Base-by-base conservation (phyloP, 2,113 vertebrate species). In the Oxyruncus cristatus region DNA sequence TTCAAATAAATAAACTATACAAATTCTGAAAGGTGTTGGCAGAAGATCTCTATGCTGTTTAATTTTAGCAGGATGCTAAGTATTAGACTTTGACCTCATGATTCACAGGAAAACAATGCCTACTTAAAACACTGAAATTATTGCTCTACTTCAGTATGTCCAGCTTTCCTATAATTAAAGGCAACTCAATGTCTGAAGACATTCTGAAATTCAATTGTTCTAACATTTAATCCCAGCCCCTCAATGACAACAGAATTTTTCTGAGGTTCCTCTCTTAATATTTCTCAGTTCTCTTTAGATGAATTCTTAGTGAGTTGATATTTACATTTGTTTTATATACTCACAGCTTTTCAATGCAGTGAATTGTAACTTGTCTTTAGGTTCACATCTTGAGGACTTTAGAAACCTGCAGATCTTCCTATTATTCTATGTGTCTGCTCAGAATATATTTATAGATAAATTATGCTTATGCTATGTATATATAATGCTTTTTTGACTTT, bases 41-140 rank as follows among this genome's bases (percentile, higher is more conserved):
- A 89, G 73, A 66, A 91, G 87, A 89, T 24, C 53, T 72, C 68
- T 41, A 67, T 2, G 4, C 19, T 81, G 55, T 75, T 91, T 72
- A 75, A 82, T 94, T 95, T 91, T 91, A 93, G 80, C 59, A 89
- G 52, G 39, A 81, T 56, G 72, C 22, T 74, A 74, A 71, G 19
- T 85, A 84, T 88, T 63, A 94, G 24, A 80, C 35, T 62, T 39
- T 83, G 63, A 80, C 85, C 63, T 73, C 47, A 80, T 92, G 93
- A 88, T 18, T 86, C 82, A 90, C 32, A 90, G 82, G 42, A 66
- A 89, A 85, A 68, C 72, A 61, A 71, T 26, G 18, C 52, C 21
- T 47, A 49, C 84, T 92, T 83, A 92, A 74, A 82, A 27, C 85
- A 74, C 24, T 77, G 59, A 89, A 94, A 85, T 92, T 86, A 93